Conservation (phyloP, 2,113 vertebrate genomes). For the Alosa alosa region DNA sequence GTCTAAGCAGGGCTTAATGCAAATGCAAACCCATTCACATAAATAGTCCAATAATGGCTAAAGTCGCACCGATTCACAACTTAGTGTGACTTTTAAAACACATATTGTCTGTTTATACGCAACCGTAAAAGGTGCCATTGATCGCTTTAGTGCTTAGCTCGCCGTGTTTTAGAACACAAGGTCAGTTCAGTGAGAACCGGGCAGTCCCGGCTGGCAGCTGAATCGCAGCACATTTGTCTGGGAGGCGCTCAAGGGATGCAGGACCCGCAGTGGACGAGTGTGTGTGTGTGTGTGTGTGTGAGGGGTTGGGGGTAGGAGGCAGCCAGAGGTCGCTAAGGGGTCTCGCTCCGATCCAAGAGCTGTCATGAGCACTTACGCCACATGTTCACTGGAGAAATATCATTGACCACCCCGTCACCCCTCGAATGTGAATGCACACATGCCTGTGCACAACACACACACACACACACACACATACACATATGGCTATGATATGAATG, state of each 20-base stretch:
- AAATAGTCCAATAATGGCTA: not conserved
- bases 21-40: not conserved
- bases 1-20: not conserved
- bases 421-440: not conserved
- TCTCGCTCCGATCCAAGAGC: not conserved
- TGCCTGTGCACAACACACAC: constrained; percentile 6
- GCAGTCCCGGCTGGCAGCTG: not conserved
- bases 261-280: not conserved
- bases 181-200: not conserved
- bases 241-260: not conserved
- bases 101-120: not conserved
- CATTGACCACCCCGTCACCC: not conserved
- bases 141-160: not conserved
- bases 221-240: not conserved
- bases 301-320: not conserved
- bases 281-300: not conserved
- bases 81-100: not conserved
- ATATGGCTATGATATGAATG: constrained; percentile 1
- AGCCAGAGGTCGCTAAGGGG: not conserved
- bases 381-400: not conserved
- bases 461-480: not conserved
- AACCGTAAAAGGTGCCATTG: not conserved
- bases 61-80: not conserved
- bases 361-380: not conserved
- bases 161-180: not conserved